Conservation (phyloP, 2,888 invertebrate genomes). For the Lomographa bimaculata region DNA sequence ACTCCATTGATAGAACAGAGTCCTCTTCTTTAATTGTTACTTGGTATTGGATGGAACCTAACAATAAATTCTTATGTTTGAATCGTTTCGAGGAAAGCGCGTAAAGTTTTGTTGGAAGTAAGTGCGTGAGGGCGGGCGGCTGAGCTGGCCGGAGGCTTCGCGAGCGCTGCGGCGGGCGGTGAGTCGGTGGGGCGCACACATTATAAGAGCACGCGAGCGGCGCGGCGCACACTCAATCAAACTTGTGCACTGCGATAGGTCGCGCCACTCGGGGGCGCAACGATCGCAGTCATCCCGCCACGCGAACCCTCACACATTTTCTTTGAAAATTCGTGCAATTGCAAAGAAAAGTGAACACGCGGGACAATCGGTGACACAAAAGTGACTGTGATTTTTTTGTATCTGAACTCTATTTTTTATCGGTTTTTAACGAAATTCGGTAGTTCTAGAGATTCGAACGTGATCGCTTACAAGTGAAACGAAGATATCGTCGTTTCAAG, state of each 20-base stretch:
- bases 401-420: slow-evolving; percentile 56
- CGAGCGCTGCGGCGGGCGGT: slow-evolving; percentile 41
- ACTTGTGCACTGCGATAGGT: slow-evolving; percentile 77
- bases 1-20: too few species aligned
- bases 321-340: slow-evolving; percentile 81
- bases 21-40: too few species aligned
- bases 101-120: slow-evolving; percentile 42
- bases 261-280: slow-evolving; percentile 72
- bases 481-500: slow-evolving; percentile 62
- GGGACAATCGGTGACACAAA: slow-evolving; percentile 65
- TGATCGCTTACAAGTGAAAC: slow-evolving; percentile 74
- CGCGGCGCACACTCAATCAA: slow-evolving; percentile 72
- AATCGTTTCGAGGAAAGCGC: slow-evolving; percentile 21
- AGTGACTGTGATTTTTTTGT: slow-evolving; percentile 72
- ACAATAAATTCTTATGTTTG: too few species aligned
- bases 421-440: slow-evolving; percentile 46
- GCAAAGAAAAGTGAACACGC: slow-evolving; percentile 79
- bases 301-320: slow-evolving; percentile 66
- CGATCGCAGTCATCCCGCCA: slow-evolving; percentile 73
- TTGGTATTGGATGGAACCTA: too few species aligned
- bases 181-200: slow-evolving; percentile 37
- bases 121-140: slow-evolving; percentile 46
- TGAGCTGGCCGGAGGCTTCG: slow-evolving; percentile 41
- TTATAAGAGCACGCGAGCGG: slow-evolving; percentile 57
- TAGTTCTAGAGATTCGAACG: slow-evolving; percentile 57